phyloP scores from a whole-genome alignment of 2,113 vertebrate species.

The Marmota monax region DNA sequence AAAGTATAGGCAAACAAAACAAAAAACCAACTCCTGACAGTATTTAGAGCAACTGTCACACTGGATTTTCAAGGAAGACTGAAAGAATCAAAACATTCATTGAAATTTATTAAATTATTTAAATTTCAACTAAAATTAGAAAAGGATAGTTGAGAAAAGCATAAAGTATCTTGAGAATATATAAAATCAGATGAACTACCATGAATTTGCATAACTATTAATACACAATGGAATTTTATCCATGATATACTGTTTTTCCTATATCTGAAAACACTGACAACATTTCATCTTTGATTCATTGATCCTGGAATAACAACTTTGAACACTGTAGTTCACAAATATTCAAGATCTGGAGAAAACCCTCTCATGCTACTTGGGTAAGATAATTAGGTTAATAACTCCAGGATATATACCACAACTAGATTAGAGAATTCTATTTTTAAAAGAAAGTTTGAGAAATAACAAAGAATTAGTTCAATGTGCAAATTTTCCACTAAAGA shows the following conservation, averaged over 20 bases:
- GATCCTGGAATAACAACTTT: conserved; percentile 6
- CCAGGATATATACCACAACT: not conserved
- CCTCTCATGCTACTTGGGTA: not conserved
- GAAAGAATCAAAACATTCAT: conserved; percentile 13
- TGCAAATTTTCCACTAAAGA: not conserved
- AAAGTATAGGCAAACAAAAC: conserved; percentile 81
- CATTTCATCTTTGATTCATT: conserved; percentile 12
- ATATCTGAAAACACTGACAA: not conserved
- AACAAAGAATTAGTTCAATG: conserved; percentile 25
- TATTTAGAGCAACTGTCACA: not conserved
- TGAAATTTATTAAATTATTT: not conserved
- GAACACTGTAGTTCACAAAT: not conserved
- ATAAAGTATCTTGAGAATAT: not conserved
- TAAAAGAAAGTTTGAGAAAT: conserved; percentile 19
- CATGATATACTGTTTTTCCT: conserved; percentile 5
- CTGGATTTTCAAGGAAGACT: not conserved
- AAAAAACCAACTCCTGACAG: not conserved
- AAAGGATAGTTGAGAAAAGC: not conserved
- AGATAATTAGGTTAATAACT: conserved; percentile 27
- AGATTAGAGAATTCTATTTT: not conserved
- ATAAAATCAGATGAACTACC: not conserved
- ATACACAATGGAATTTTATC: conserved; percentile 33
- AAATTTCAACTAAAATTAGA: not conserved
- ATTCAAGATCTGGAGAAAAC: not conserved
- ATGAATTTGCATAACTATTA: not conserved